phyloP scores from a whole-genome alignment of 2,797 vertebrate species.

The Neoniphon sammara region DNA sequence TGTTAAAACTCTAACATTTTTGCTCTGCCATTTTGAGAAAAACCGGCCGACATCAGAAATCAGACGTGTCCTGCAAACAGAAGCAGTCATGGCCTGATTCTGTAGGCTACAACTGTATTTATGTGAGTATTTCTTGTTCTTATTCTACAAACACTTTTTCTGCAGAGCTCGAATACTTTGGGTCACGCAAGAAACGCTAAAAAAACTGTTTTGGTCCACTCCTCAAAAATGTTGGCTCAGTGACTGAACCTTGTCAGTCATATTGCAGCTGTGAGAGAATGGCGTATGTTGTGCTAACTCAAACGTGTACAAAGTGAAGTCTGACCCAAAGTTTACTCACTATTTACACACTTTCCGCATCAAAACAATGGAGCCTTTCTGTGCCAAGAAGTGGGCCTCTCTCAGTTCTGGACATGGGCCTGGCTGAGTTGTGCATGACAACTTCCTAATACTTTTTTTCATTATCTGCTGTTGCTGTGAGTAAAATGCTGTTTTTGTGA shows the following conservation, averaged over 20 bases:
- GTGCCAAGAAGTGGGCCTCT: conserved; percentile 62
- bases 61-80: conserved; percentile 50
- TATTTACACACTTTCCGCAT: conserved; percentile 4
- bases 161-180: conserved; percentile 11
- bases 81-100: conserved; percentile 67
- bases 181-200: neutral
- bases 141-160: neutral
- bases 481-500: conserved; percentile 27
- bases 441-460: conserved; percentile 52
- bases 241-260: neutral
- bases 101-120: neutral
- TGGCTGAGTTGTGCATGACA: conserved; percentile 65
- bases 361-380: conserved; percentile 60
- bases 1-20: conserved; percentile 74
- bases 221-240: neutral
- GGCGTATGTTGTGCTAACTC: conserved; percentile 15
- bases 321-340: conserved; percentile 31
- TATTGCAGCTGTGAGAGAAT: neutral
- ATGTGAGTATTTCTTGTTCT: conserved; percentile 56
- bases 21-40: conserved; percentile 85
- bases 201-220: conserved; percentile 11
- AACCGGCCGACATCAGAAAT: conserved; percentile 59
- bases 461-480: conserved; percentile 15
- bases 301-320: conserved; percentile 14
- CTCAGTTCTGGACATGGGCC: conserved; percentile 49